phyloP scores from a whole-genome alignment of 1,140 invertebrate species.

The Aradophagus sp. region DNA sequence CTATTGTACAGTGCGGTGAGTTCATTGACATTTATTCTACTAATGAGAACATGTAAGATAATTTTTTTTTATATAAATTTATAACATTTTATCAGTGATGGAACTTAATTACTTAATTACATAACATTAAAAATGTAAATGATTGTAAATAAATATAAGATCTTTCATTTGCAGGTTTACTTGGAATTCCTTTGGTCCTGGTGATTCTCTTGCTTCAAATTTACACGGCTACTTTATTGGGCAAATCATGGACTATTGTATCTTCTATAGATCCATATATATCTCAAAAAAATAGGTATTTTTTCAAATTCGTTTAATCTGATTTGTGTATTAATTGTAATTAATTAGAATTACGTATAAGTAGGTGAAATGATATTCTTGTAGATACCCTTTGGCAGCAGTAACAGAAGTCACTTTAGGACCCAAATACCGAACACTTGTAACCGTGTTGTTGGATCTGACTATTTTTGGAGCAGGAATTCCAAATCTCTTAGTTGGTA shows the following conservation, averaged over 20 bases:
- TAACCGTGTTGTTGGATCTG: conserved; percentile 81
- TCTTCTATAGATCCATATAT: conserved; percentile 81
- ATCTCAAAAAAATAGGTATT: conserved; percentile 80
- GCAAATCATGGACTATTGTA: conserved; percentile 84
- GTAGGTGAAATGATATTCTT: conserved; percentile 26
- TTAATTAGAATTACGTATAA: too few species aligned
- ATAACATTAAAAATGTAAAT: too few species aligned
- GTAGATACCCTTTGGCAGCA: conserved; percentile 85
- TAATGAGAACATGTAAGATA: too few species aligned
- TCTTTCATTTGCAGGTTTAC: conserved; percentile 79
- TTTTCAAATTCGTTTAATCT: too few species aligned
- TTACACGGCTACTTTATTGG: conserved; percentile 83
- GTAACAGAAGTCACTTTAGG: conserved; percentile 83
- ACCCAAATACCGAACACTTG: conserved; percentile 74
- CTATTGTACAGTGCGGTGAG: conserved; percentile 82
- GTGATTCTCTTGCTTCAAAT: conserved; percentile 82
- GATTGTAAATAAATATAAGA: too few species aligned
- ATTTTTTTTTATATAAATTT: neutral
- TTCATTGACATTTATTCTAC: conserved; percentile 26
- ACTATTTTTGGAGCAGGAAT: conserved; percentile 84
- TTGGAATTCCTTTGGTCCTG: conserved; percentile 81
- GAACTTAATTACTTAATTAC: neutral
- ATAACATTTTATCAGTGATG: neutral
- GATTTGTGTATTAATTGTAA: too few species aligned
- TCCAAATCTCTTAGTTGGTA: conserved; percentile 85